Evolutionary conservation across 1,140 invertebrate genomes (phyloP).

Genomic region (Saccostrea cuccullata): DNA sequence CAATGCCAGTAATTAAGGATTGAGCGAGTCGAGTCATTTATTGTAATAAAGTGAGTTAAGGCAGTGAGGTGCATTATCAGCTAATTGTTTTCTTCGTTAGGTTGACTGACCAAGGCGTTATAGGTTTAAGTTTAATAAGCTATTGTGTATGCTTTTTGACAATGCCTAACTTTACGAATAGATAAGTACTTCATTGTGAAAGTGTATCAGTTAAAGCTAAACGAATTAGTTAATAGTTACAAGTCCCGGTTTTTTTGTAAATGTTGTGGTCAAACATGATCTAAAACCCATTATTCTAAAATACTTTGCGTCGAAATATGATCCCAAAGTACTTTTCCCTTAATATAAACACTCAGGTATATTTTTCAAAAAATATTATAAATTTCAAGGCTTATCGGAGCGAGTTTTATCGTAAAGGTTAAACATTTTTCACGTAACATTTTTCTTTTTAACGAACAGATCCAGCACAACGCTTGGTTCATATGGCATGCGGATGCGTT

Average conservation of each 20-base stretch:
- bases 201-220: constrained; percentile 28
- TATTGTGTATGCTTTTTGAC: constrained; percentile 17
- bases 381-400: background rate
- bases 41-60: background rate
- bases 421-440: background rate
- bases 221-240: constrained; percentile 29
- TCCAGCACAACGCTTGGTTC: background rate
- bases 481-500: constrained; percentile 9
- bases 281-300: constrained; percentile 21
- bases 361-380: constrained; percentile 10
- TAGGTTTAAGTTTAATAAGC: constrained; percentile 8
- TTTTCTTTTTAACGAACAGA: background rate
- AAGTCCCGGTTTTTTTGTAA: constrained; percentile 6
- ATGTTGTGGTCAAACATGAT: constrained; percentile 19
- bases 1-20: background rate
- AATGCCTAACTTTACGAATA: constrained; percentile 24
- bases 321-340: constrained; percentile 18
- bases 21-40: constrained; percentile 27
- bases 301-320: constrained; percentile 28
- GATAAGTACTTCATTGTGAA: constrained; percentile 27
- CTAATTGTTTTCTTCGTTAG: background rate
- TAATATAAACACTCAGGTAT: background rate
- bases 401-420: background rate
- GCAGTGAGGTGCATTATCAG: background rate
- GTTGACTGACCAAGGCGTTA: constrained; percentile 16